Percentiles rank a stretch among this genome's conserved stretches.
These are phyloP conservation scores for Ectropis grisescens DNA, from an alignment of 1,140 invertebrate species.

Conservation along the genomic window DNA sequence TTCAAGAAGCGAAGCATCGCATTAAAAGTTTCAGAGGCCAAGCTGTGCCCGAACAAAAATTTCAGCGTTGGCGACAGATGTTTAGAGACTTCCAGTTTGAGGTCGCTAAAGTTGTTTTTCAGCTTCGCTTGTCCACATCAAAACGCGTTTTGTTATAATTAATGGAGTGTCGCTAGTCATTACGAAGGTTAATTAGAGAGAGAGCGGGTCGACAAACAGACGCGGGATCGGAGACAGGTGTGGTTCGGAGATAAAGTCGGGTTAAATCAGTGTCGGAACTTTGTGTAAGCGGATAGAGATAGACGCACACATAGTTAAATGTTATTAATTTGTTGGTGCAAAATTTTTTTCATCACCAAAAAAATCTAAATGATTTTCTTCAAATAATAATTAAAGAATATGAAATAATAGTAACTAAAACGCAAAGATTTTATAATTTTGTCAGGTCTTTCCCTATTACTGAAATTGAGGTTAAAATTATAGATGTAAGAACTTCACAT, in stretches of 20 bases:
- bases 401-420: too few species aligned
- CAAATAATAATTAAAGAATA: too few species aligned
- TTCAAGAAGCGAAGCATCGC: conserved; percentile 13
- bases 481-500: too few species aligned
- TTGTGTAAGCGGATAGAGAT: too few species aligned
- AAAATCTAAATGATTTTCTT: too few species aligned
- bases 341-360: too few species aligned
- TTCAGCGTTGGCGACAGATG: conserved; percentile 18
- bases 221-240: conserved; percentile 36
- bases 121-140: conserved; percentile 22
- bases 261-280: too few species aligned
- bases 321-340: too few species aligned
- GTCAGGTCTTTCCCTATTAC: too few species aligned
- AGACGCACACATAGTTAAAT: too few species aligned
- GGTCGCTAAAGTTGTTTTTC: conserved; percentile 13
- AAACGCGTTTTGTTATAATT: conserved; percentile 33
- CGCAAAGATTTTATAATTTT: too few species aligned
- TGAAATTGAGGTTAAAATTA: too few species aligned
- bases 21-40: conserved; percentile 7
- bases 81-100: conserved; percentile 12
- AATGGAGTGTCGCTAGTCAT: conserved; percentile 40
- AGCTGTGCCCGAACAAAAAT: conserved; percentile 10
- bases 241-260: conserved; percentile 24
- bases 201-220: conserved; percentile 30
- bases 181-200: conserved; percentile 43